A percentile compares a stretch with the other conserved stretches of the same genome.
phyloP scores from a whole-genome alignment of 2,888 invertebrate genomes.

The Nomada lathburiana region DNA sequence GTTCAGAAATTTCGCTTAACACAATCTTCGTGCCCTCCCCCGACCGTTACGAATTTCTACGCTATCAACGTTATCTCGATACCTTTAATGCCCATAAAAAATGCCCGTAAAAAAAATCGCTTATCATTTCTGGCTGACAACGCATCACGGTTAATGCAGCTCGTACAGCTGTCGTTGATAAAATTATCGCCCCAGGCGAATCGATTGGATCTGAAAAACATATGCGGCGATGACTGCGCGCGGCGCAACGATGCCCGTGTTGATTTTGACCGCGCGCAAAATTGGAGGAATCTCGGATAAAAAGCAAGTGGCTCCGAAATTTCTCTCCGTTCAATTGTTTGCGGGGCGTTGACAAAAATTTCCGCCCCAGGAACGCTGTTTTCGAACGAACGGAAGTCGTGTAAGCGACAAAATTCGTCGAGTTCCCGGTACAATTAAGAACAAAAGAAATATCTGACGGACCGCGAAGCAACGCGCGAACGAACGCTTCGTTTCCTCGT shows the following conservation, averaged over 20 bases:
- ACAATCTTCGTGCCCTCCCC: too few species aligned
- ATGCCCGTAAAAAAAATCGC: background rate
- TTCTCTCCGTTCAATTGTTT: background rate
- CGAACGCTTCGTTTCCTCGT: background rate
- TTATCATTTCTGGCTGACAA: conserved; percentile 30
- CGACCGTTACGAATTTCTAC: background rate
- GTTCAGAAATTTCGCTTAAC: too few species aligned
- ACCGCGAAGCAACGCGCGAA: background rate
- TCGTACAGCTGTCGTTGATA: conserved; percentile 45
- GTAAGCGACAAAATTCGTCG: background rate
- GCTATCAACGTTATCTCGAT: background rate
- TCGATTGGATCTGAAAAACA: conserved; percentile 40
- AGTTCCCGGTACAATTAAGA: background rate
- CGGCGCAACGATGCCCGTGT: background rate
- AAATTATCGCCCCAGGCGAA: conserved; percentile 48
- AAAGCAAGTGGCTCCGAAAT: background rate
- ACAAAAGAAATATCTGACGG: background rate
- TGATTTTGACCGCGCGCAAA: conserved; percentile 7
- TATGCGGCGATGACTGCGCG: conserved; percentile 34
- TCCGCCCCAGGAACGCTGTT: background rate
- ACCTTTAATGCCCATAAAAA: background rate
- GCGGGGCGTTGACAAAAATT: too few species aligned
- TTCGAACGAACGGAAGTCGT: background rate
- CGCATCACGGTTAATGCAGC: conserved; percentile 5
- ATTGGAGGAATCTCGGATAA: background rate